Conservation (phyloP, 2,113 vertebrate species). For the Gavialis gangeticus region DNA sequence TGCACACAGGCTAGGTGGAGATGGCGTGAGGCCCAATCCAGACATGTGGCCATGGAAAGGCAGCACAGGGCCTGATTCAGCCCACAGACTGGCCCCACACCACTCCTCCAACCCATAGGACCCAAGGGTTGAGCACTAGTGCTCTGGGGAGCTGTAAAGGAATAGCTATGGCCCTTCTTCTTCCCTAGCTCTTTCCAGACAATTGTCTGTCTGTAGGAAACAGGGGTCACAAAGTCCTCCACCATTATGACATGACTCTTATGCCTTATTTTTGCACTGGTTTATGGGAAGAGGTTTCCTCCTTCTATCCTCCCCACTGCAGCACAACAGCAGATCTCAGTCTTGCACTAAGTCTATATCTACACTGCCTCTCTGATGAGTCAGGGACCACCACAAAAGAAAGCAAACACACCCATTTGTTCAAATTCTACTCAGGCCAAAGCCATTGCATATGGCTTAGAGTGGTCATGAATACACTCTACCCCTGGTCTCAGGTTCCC, state of each 20-base stretch:
- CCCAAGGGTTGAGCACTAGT: background rate
- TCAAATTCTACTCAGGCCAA: no score
- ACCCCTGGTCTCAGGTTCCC: no score
- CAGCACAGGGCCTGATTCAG: background rate
- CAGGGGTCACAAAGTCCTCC: background rate
- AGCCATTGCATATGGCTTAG: no score
- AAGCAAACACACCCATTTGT: no score
- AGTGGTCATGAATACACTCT: no score
- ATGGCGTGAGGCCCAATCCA: no score
- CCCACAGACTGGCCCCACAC: background rate
- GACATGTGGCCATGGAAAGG: no score
- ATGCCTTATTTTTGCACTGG: background rate
- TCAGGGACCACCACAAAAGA: no score
- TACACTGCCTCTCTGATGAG: no score
- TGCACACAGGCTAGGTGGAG: no score
- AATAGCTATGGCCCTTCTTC: background rate
- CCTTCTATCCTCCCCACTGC: background rate
- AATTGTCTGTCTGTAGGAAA: background rate
- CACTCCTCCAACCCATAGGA: background rate
- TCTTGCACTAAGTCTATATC: no score
- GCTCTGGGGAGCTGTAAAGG: background rate
- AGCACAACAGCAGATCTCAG: no score
- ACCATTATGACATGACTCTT: background rate
- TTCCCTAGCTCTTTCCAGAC: background rate
- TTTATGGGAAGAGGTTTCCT: background rate